A percentile compares a stretch with the other conserved stretches of the same genome.
Conservation (phyloP, 92 coral and sea anemone species). For the Phenganax subtilis region DNA sequence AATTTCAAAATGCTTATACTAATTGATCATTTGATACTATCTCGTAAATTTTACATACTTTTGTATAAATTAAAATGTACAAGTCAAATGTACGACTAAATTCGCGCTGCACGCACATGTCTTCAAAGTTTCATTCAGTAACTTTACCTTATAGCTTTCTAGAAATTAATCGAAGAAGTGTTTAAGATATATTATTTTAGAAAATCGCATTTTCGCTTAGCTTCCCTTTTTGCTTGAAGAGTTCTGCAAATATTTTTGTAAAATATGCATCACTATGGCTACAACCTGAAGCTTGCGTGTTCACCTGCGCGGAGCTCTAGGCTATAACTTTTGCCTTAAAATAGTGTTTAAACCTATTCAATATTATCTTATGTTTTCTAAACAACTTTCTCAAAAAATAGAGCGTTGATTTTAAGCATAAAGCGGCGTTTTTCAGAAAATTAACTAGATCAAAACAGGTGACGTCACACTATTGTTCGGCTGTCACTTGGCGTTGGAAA, state of each 20-base stretch:
- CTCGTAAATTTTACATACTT: too few species aligned
- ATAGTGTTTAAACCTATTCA: neutral
- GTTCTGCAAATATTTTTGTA: constrained; percentile 30
- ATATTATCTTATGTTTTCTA: neutral
- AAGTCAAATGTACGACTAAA: too few species aligned
- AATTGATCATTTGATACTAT: neutral
- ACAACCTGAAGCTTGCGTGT: neutral
- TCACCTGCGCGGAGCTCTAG: neutral
- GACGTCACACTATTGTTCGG: constrained; percentile 29
- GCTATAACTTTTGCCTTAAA: neutral
- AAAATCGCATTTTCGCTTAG: too few species aligned
- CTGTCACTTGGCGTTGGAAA: constrained; percentile 9
- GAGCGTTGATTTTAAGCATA: constrained; percentile 8
- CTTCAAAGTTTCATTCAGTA: too few species aligned
- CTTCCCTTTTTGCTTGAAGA: neutral
- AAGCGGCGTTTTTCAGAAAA: constrained; percentile 18
- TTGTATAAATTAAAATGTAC: too few species aligned
- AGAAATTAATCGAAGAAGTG: neutral
- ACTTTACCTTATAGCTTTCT: too few species aligned
- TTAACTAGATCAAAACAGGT: constrained; percentile 19
- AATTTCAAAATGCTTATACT: neutral
- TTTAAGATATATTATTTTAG: neutral
- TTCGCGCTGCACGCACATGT: too few species aligned
- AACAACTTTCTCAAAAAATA: constrained; percentile 1
- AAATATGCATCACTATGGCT: constrained; percentile 34